Percentiles rank a stretch among this genome's conserved stretches.
Conservation (phyloP, 2,888 invertebrate genomes). For the Caenorhabditis sp. region DNA sequence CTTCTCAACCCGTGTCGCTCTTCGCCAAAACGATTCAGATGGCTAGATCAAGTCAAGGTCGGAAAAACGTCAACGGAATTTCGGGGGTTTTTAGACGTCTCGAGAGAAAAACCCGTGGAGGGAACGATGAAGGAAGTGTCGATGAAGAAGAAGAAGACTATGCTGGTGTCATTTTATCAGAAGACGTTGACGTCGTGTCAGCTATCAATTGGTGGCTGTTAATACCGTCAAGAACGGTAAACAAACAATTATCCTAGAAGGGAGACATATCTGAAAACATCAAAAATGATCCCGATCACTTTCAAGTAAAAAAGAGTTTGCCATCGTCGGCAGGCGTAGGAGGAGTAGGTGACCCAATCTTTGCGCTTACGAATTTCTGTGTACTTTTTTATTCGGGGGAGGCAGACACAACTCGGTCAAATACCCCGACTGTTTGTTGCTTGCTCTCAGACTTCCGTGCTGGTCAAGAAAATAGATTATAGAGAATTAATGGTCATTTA, state of each 20-base stretch:
- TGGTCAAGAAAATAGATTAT: conserved; percentile 24
- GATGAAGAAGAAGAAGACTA: conserved; percentile 8
- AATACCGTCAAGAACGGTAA: conserved; percentile 31
- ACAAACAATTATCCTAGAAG: conserved; percentile 3
- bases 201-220: conserved; percentile 33
- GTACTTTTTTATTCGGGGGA: conserved; percentile 30
- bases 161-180: conserved; percentile 35
- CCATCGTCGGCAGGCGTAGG: conserved; percentile 25
- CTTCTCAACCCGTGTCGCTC: conserved; percentile 4
- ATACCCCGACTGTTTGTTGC: conserved; percentile 9
- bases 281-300: background rate
- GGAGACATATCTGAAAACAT: too few species aligned
- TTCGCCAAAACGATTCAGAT: conserved; percentile 35
- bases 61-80: conserved; percentile 43
- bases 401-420: conserved; percentile 26
- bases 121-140: conserved; percentile 29
- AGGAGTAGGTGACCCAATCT: conserved; percentile 41
- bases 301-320: conserved; percentile 1
- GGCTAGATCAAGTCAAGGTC: conserved; percentile 42
- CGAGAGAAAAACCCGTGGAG: background rate
- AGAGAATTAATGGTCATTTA: conserved; percentile 20
- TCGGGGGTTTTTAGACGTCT: conserved; percentile 4
- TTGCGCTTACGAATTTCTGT: conserved; percentile 43
- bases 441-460: conserved; percentile 14
- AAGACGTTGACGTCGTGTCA: conserved; percentile 21